A percentile compares a stretch with the other conserved stretches of the same genome.
phyloP scores from a whole-genome alignment of 2,113 vertebrate genomes.

The Corydoras sp. region DNA sequence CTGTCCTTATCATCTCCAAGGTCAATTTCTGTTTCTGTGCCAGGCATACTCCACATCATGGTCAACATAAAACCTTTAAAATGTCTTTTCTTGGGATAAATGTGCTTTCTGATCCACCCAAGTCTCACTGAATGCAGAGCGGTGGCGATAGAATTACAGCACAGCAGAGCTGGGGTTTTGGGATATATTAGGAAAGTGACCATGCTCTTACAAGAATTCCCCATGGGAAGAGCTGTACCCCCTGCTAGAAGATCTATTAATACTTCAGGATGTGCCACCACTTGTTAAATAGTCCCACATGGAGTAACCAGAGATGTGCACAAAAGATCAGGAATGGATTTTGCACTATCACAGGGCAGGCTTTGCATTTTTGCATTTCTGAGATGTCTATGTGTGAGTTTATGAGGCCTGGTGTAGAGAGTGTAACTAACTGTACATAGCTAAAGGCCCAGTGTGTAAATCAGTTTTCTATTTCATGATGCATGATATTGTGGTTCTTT shows the following conservation, averaged over 20 bases:
- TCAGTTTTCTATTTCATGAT: neutral
- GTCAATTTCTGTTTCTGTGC: slow-evolving; percentile 64
- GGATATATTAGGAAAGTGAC: slow-evolving; percentile 68
- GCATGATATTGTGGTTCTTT: too few species aligned
- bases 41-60: slow-evolving; percentile 53
- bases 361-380: too few species aligned
- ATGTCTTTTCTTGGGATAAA: neutral
- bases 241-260: slow-evolving; percentile 43
- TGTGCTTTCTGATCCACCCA: neutral
- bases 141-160: slow-evolving; percentile 24
- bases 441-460: neutral
- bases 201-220: slow-evolving; percentile 61
- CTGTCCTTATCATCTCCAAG: slow-evolving; percentile 54
- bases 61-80: slow-evolving; percentile 3
- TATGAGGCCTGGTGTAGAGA: neutral
- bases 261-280: slow-evolving; percentile 20
- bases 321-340: neutral
- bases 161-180: slow-evolving; percentile 22
- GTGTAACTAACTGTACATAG: neutral
- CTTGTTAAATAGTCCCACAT: slow-evolving; percentile 6
- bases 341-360: neutral
- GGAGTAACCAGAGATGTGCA: slow-evolving; percentile 11
- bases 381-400: neutral
- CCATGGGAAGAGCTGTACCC: slow-evolving; percentile 57
- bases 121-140: slow-evolving; percentile 30